These are phyloP conservation scores for Chloebia gouldiae DNA, from an alignment of 2,113 vertebrate genomes.

Conservation along the genomic window DNA sequence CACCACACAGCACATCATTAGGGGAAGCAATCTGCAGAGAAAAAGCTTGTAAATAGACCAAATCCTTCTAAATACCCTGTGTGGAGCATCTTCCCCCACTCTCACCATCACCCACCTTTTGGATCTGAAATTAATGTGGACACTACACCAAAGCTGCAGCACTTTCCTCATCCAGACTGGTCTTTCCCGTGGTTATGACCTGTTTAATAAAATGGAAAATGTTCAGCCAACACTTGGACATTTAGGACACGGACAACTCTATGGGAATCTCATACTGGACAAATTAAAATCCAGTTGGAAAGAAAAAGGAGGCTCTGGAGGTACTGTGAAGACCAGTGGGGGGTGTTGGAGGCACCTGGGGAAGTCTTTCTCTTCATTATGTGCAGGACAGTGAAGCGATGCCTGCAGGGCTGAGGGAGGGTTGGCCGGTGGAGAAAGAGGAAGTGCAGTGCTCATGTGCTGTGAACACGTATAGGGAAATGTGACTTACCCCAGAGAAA, in stretches of 20 bases:
- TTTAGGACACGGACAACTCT: background rate
- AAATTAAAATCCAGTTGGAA: background rate
- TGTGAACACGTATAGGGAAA: background rate
- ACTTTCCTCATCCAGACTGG: accelerated
- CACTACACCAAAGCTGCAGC: background rate
- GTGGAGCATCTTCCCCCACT: background rate
- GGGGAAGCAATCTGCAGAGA: background rate
- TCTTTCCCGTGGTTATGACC: background rate
- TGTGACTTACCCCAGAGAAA: background rate
- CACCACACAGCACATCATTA: background rate
- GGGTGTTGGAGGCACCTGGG: background rate
- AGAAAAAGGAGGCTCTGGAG: background rate
- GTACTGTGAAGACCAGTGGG: background rate
- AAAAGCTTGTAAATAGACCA: background rate
- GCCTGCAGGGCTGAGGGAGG: background rate
- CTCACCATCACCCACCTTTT: background rate
- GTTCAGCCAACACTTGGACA: background rate
- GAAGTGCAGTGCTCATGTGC: background rate
- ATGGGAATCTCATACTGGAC: background rate
- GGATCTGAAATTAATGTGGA: background rate
- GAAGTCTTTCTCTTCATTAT: background rate
- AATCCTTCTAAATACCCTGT: background rate
- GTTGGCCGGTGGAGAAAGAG: background rate
- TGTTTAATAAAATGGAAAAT: background rate
- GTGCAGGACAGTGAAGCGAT: accelerated